Evolutionary conservation across 2,888 invertebrate genomes (phyloP).

Genomic region (Eremobia ochroleuca): DNA sequence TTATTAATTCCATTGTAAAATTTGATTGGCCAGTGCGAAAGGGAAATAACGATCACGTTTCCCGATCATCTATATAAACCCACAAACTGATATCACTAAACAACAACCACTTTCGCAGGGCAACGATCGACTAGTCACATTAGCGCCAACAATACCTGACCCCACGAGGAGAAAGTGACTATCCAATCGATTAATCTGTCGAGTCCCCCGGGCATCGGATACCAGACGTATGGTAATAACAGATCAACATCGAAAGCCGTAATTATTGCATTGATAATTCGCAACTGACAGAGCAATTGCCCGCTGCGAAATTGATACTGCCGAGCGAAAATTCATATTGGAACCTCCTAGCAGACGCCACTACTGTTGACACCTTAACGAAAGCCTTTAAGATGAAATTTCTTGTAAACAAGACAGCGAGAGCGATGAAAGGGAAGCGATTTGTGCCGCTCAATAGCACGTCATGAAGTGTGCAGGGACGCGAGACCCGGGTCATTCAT

Average conservation of each 20-base stretch:
- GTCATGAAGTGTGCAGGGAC: constrained; percentile 80
- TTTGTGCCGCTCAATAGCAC: constrained; percentile 80
- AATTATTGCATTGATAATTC: constrained; percentile 85
- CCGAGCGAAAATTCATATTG: constrained; percentile 70
- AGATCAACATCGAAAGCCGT: constrained; percentile 78
- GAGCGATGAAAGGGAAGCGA: constrained; percentile 85
- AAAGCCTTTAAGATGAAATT: constrained; percentile 78
- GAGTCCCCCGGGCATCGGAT: constrained; percentile 79
- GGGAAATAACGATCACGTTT: constrained; percentile 72
- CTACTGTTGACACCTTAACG: constrained; percentile 80
- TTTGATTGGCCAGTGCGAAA: constrained; percentile 34
- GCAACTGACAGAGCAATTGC: constrained; percentile 80
- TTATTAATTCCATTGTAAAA: constrained; percentile 14
- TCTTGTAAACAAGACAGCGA: constrained; percentile 82
- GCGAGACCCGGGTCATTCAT: constrained; percentile 82
- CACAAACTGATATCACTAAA: constrained; percentile 78
- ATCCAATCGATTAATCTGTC: constrained; percentile 84
- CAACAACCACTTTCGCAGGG: constrained; percentile 76
- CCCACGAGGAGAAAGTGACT: constrained; percentile 84
- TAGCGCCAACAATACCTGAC: constrained; percentile 81
- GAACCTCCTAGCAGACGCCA: constrained; percentile 66
- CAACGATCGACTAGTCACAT: constrained; percentile 71
- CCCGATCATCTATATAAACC: constrained; percentile 77
- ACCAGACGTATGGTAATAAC: constrained; percentile 83
- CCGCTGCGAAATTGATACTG: constrained; percentile 76